phyloP scores from a whole-genome alignment of 1,140 invertebrate species.

The Acyrthosiphon pisum region DNA sequence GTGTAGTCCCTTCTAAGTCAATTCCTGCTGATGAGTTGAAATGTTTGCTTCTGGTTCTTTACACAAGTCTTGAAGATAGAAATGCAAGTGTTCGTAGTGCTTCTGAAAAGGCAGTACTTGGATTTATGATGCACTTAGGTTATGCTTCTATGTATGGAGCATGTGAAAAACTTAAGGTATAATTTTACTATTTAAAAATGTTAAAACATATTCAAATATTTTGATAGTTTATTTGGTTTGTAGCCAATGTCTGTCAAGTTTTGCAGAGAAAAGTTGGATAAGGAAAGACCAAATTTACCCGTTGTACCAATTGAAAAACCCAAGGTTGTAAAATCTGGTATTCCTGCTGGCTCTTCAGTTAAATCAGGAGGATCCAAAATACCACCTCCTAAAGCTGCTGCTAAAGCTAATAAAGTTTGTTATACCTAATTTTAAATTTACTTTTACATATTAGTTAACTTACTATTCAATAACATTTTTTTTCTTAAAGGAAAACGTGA shows the following conservation, averaged over 20 bases:
- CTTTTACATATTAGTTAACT: not conserved
- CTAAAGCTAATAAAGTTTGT: conserved; percentile 36
- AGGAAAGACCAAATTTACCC: conserved; percentile 49
- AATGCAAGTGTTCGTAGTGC: conserved; percentile 90
- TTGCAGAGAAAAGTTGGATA: conserved; percentile 48
- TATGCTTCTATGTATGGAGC: conserved; percentile 82
- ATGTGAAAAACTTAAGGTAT: conserved; percentile 79
- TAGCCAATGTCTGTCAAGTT: conserved; percentile 43
- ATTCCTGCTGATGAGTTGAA: conserved; percentile 82
- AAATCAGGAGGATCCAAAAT: conserved; percentile 41
- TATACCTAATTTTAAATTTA: not conserved
- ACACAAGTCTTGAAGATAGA: conserved; percentile 86
- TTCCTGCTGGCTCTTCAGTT: conserved; percentile 54
- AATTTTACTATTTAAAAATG: not conserved
- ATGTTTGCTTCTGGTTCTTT: conserved; percentile 80
- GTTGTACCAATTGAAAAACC: conserved; percentile 48
- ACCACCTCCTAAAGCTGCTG: not conserved
- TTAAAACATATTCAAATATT: not conserved
- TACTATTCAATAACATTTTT: not conserved
- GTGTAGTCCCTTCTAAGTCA: conserved; percentile 59
- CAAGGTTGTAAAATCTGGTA: conserved; percentile 48
- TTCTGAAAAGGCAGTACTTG: conserved; percentile 85
- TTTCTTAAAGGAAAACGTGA: conserved; percentile 45
- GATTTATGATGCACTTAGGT: conserved; percentile 92
- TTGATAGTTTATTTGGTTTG: not conserved